phyloP scores from a whole-genome alignment of 1,140 invertebrate species.

The Ostrea denselamellosa region DNA sequence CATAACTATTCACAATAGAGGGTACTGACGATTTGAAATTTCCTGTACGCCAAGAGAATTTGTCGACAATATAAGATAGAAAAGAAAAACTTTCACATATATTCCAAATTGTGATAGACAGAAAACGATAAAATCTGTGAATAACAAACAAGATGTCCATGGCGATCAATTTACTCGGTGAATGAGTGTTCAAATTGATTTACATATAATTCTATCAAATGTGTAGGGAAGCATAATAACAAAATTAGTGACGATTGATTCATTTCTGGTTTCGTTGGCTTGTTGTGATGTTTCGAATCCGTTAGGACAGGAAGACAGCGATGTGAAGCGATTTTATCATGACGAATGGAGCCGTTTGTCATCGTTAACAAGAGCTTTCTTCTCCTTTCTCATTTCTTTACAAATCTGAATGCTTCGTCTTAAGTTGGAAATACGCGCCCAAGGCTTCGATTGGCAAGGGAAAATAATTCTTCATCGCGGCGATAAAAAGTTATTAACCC shows the following conservation, averaged over 20 bases:
- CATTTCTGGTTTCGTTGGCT: neutral
- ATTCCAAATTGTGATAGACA: no score
- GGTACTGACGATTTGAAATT: no score
- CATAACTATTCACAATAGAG: no score
- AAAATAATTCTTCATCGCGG: neutral
- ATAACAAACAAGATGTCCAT: neutral
- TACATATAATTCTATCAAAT: neutral
- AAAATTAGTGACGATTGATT: conserved; percentile 12
- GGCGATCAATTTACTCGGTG: neutral
- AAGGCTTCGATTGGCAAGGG: neutral
- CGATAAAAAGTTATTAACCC: conserved; percentile 4
- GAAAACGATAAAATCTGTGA: neutral
- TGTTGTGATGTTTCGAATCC: neutral
- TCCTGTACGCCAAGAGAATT: no score
- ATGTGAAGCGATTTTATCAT: conserved; percentile 24
- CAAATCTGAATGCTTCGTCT: neutral
- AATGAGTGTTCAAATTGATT: neutral
- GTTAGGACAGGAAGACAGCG: neutral
- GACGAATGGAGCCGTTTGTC: conserved; percentile 18
- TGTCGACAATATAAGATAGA: no score
- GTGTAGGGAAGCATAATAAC: conserved; percentile 23
- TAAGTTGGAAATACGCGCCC: neutral
- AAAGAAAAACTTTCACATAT: no score
- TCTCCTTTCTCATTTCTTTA: neutral
- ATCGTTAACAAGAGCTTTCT: neutral